These are phyloP conservation scores for Pectinophora gossypiella DNA, from an alignment of 1,140 invertebrate genomes.

Conservation along the genomic window DNA sequence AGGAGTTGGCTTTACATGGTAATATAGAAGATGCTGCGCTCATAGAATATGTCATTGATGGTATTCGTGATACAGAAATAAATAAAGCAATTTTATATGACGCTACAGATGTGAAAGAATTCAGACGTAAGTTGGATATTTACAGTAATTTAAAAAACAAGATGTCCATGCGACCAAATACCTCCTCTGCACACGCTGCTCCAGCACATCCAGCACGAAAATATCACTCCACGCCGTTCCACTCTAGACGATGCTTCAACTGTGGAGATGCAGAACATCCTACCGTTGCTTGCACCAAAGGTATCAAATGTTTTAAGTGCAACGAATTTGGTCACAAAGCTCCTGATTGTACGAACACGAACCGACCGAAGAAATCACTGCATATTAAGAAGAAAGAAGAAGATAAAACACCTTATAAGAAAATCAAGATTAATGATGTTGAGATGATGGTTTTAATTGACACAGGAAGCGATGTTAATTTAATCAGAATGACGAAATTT, in stretches of 20 bases:
- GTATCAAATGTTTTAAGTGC: constrained; percentile 30
- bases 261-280: constrained; percentile 19
- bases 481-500: constrained; percentile 8
- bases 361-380: constrained; percentile 8
- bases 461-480: constrained; percentile 22
- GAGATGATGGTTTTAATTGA: constrained; percentile 11
- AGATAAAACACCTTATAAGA: constrained; percentile 9
- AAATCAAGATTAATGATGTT: constrained; percentile 10
- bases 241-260: constrained; percentile 18
- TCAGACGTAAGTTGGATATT: constrained; percentile 29
- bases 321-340: constrained; percentile 19
- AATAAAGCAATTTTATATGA: constrained; percentile 45
- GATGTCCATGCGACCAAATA: constrained; percentile 5
- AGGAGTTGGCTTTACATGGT: constrained; percentile 31
- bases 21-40: constrained; percentile 33
- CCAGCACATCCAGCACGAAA: no score
- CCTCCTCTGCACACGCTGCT: no score
- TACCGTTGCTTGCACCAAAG: constrained; percentile 13
- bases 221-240: not conserved
- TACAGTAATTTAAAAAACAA: constrained; percentile 27
- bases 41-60: constrained; percentile 49
- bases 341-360: constrained; percentile 13
- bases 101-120: constrained; percentile 27
- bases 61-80: constrained; percentile 31
- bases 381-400: constrained; percentile 8